These are phyloP conservation scores for Bursaphelenchus okinawaensis DNA, from an alignment of 2,888 invertebrate species.

Conservation along the genomic window DNA sequence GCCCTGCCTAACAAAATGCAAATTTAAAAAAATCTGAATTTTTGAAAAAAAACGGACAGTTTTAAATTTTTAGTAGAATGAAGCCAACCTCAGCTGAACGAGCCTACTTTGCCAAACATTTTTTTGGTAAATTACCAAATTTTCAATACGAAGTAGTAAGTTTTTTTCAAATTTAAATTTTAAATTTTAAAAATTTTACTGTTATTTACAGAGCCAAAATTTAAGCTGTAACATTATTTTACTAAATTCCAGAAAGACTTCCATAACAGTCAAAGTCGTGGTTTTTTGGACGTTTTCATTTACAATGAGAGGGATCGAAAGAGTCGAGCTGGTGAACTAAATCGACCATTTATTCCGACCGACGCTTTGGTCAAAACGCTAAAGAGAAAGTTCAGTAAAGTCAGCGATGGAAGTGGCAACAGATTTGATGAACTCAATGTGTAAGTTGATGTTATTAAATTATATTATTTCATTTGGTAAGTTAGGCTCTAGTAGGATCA, in stretches of 20 bases:
- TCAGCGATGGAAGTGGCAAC: background rate
- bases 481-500: too few species aligned
- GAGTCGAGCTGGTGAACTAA: slow-evolving; percentile 1
- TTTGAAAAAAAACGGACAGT: background rate
- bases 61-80: background rate
- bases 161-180: too few species aligned
- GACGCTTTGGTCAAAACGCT: background rate
- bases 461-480: too few species aligned
- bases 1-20: too few species aligned
- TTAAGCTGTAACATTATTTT: too few species aligned
- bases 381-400: background rate
- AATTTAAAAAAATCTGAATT: background rate
- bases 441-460: too few species aligned
- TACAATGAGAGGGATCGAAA: slow-evolving; percentile 13
- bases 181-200: too few species aligned
- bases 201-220: too few species aligned
- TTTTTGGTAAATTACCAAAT: slow-evolving; percentile 10
- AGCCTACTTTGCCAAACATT: background rate
- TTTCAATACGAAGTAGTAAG: slow-evolving; percentile 5
- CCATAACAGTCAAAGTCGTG: slow-evolving; percentile 10
- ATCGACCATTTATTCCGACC: background rate
- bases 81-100: slow-evolving; percentile 9
- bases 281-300: slow-evolving; percentile 8
- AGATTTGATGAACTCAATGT: background rate
- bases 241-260: slow-evolving; percentile 8